Evolutionary conservation across 1,140 invertebrate genomes (phyloP), one percentile per base, ranked within the genome.

Genomic region (Panulirus ornatus): DNA sequence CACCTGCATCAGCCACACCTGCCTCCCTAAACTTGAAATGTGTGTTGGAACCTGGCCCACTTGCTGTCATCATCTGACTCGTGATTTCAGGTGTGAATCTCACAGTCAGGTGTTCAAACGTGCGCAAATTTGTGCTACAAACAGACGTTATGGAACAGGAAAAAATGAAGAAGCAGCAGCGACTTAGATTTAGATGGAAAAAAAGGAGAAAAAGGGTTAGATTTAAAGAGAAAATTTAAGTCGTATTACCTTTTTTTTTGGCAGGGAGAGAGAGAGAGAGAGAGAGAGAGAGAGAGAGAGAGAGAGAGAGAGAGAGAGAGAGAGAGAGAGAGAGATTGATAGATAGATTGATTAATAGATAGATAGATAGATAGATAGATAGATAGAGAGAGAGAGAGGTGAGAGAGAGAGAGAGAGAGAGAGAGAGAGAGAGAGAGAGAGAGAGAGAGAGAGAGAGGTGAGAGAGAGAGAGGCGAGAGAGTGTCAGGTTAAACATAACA

Each of bases 321-420:
- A 73, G 58, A 73, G 44, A 47, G 66, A 47, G 30, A 1, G 42
- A 71, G 44, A 9, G 40, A 38, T 5, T 5, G 16, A 71, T 36
- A 44, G 66, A 47, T 38, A 71, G 63, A 34, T 63, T 27, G 66
- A 47, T 16, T 27, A 14, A 51, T 38, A 73, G 85, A 42, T 47
- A 63, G 73, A 78, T 47, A 79, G 75, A 40, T 34, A 66, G 54
- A 66, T 73, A 78, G 73, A 40, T 47, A 79, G 75, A 73, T 40
- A 63, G 73, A 63, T 47, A 36, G 36, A 79, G 75, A 79, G 42
- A 51, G 44, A 51, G 70, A 75, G 66, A 30, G n/a, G 44, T 22
- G 30, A 36, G 44, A 47, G 27, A 30, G 51, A 16, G 27, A 36
- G 30, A 36, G 40, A 40, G n/a, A 63, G 38, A 79, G 40, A 19